phyloP scores from a whole-genome alignment of 2,888 invertebrate species.

The Sycophila texana region DNA sequence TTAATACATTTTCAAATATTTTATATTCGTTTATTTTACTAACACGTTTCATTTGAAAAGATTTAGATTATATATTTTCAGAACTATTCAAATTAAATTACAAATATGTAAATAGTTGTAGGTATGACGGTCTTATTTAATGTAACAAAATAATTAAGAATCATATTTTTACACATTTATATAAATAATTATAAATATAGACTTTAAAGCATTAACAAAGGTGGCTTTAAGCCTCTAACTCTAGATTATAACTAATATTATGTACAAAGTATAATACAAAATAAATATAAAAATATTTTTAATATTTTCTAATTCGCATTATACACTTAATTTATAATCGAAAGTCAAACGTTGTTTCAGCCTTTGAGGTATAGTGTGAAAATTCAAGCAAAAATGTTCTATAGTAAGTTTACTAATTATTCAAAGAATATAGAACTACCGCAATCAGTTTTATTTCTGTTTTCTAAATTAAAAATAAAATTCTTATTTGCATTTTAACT shows the following conservation, averaged over 20 bases:
- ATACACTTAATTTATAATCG: not conserved
- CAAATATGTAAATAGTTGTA: too few relatives aligned
- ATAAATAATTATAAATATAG: slow-evolving; percentile 12
- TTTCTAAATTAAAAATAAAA: slow-evolving; percentile 5
- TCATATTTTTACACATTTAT: not conserved
- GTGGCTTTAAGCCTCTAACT: not conserved
- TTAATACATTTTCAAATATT: too few relatives aligned
- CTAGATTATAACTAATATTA: slow-evolving; percentile 16
- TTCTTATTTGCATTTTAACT: not conserved
- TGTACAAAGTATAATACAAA: slow-evolving; percentile 11
- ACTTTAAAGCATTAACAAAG: slow-evolving; percentile 23
- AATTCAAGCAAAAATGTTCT: too few relatives aligned
- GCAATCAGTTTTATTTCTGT: not conserved
- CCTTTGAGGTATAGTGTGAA: too few relatives aligned
- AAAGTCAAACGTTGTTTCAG: too few relatives aligned
- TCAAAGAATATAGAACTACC: not conserved
- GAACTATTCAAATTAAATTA: too few relatives aligned
- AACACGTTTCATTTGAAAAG: too few relatives aligned
- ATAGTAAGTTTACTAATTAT: not conserved
- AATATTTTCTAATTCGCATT: not conserved
- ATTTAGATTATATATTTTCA: too few relatives aligned
- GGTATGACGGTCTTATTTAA: too few relatives aligned
- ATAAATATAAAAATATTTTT: slow-evolving; percentile 16
- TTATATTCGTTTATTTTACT: too few relatives aligned
- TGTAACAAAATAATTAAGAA: not conserved